phyloP scores from a whole-genome alignment of 2,797 vertebrate genomes.

The Okamejei kenojei region DNA sequence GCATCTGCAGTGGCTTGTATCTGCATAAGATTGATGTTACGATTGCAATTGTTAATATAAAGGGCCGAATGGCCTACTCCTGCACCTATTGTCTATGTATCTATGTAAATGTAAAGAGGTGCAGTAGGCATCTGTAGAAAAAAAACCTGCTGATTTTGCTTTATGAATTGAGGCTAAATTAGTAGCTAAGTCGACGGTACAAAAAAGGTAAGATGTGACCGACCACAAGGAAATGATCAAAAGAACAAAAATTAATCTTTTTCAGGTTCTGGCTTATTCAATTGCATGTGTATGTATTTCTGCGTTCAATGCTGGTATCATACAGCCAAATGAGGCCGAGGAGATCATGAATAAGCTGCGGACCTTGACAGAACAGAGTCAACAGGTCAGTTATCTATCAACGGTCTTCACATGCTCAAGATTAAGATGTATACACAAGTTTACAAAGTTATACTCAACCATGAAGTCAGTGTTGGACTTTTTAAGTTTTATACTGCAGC shows the following conservation, averaged over 20 bases:
- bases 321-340: slow-evolving; percentile 73
- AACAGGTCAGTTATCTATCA: slow-evolving; percentile 67
- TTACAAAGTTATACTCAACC: background rate
- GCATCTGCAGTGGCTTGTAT: no score
- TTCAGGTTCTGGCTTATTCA: slow-evolving; percentile 81
- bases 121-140: no score
- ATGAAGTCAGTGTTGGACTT: background rate
- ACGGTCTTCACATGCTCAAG: background rate
- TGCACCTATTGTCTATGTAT: no score
- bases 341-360: slow-evolving; percentile 70
- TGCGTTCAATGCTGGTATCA: slow-evolving; percentile 72
- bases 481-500: background rate
- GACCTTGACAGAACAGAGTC: slow-evolving; percentile 73
- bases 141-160: background rate
- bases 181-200: no score
- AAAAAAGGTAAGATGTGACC: background rate
- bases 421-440: background rate
- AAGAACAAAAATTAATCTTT: slow-evolving; percentile 5
- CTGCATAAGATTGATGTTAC: background rate
- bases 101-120: background rate
- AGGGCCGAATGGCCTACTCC: no score
- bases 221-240: background rate
- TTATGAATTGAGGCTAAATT: background rate
- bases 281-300: slow-evolving; percentile 72
- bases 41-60: background rate